Evolutionary conservation across 2,113 vertebrate genomes (phyloP), one percentile per base, ranked within the genome.

Genomic region (Nothocercus nigrocapillus): DNA sequence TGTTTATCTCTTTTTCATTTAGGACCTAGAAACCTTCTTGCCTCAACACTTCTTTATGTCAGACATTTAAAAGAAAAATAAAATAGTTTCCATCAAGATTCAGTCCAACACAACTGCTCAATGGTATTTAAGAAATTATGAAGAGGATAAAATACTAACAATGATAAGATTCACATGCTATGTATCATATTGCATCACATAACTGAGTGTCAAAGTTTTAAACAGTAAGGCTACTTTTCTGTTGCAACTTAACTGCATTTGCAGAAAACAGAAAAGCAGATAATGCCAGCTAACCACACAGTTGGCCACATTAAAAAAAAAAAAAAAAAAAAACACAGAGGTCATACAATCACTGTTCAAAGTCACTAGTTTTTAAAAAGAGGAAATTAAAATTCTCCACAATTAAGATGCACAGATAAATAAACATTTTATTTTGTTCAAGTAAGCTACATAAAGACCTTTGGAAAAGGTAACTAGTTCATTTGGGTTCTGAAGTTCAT

Each of bases 331-430:
- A 40, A 40, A 40, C n/a, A 10, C 8, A 73, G 40, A 49, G 20
- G 44, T 27, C 72, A 36, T 6, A 53, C 24, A 28, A 34, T 47
- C 16, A n/a, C 27, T 32, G n/a, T 30, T 83, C 49, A 73, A 78
- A 84, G 28, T 49, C 54, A 69, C 45, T 22, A 62, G 11, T 22
- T 69, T 10, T 77, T 82, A 69, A 62, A 94, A 82, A 1, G 32
- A 79, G 38, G 82, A 94, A 82, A 36, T 8, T 76, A 54, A 32
- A 69, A 58, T 73, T 90, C 47, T 68, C 45, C 38, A 70, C 61
- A 61, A 40, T 68, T 78, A 45, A 9, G 22, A 82, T 53, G 42
- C 93, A 82, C 34, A 87, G 32, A 30, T 18, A n/a, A n/a, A n/a
- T n/a, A n/a, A n/a, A n/a, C n/a, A n/a, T n/a, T n/a, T n/a, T n/a